These are phyloP conservation scores for Drosophila antonietae DNA, from an alignment of 2,888 invertebrate genomes.

Conservation along the genomic window DNA sequence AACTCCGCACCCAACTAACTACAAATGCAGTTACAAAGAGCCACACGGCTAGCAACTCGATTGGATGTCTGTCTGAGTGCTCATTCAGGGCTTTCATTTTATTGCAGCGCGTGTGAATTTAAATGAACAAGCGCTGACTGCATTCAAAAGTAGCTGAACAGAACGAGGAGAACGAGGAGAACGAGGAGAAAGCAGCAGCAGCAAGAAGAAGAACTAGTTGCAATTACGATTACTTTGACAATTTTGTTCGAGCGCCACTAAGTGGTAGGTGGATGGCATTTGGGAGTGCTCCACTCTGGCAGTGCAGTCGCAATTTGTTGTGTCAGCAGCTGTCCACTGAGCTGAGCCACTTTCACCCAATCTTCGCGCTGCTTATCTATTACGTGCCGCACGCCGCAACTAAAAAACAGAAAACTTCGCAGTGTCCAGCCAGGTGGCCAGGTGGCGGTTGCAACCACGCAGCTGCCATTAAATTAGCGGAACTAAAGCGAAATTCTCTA, in stretches of 20 bases:
- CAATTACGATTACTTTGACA: constrained; percentile 55
- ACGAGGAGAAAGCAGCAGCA: neutral
- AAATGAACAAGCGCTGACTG: constrained; percentile 35
- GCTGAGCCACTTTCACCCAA: neutral
- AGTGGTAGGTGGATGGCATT: constrained; percentile 45
- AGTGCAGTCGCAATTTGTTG: constrained; percentile 30
- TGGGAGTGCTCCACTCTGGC: constrained; percentile 10
- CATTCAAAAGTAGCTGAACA: constrained; percentile 7
- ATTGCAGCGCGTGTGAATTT: constrained; percentile 52
- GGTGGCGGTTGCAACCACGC: constrained; percentile 2
- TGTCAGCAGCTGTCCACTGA: constrained; percentile 37
- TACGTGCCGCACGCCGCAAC: constrained; percentile 39
- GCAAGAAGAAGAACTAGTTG: constrained; percentile 14
- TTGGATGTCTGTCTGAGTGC: constrained; percentile 35
- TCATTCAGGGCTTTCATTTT: constrained; percentile 47
- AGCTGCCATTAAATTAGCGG: neutral
- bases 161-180: no score
- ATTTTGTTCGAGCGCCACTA: constrained; percentile 35
- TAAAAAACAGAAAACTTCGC: constrained; percentile 10
- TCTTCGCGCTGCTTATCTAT: constrained; percentile 25
- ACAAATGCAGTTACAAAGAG: constrained; percentile 5
- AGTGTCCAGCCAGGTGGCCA: constrained; percentile 3
- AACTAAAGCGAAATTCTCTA: neutral
- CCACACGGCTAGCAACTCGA: neutral
- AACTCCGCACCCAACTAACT: neutral